A percentile compares a stretch with the other conserved stretches of the same genome.
phyloP scores from a whole-genome alignment of 2,797 vertebrate genomes.

The Poeciliopsis infans region DNA sequence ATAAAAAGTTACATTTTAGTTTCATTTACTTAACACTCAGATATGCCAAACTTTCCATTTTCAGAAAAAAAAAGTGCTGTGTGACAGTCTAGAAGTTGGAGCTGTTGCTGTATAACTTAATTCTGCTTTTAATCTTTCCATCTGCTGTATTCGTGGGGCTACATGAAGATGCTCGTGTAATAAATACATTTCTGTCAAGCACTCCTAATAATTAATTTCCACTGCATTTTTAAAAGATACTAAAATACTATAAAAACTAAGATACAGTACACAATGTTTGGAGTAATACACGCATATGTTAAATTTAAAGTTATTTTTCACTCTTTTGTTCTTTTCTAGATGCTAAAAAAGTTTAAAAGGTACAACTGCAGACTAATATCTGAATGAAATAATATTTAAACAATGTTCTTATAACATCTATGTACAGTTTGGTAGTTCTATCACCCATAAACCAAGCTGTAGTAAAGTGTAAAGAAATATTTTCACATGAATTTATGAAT shows the following conservation, averaged over 20 bases:
- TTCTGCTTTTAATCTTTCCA: not conserved
- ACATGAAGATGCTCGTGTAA: not conserved
- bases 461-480: not conserved
- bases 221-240: not conserved
- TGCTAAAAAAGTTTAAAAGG: not conserved
- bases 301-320: not conserved
- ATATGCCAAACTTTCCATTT: not conserved
- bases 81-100: not conserved
- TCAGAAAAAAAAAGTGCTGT: not conserved
- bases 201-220: not conserved
- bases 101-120: not conserved
- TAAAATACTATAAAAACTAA: not conserved
- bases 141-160: not conserved
- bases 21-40: not conserved
- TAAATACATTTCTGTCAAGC: not conserved
- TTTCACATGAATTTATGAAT: not conserved
- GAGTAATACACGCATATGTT: not conserved
- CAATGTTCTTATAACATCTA: not conserved
- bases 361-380: not conserved
- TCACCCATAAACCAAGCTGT: not conserved
- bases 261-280: not conserved
- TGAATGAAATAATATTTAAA: not conserved
- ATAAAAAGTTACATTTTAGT: not conserved
- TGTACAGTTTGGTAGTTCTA: not conserved
- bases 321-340: not conserved